Evolutionary conservation across 1,140 invertebrate species (phyloP).

Genomic region (Yoshiicerus persimilis): DNA sequence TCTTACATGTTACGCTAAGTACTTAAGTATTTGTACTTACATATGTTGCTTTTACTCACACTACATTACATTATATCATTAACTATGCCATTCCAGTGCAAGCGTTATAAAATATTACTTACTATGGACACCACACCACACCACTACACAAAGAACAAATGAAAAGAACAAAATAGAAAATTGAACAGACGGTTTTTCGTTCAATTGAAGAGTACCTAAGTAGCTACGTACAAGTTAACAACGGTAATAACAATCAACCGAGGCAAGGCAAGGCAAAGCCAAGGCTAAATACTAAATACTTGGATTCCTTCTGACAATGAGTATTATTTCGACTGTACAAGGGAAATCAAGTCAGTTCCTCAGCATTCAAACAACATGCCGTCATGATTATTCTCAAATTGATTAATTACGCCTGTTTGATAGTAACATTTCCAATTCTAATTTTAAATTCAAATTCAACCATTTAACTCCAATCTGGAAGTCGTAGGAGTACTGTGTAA

Average conservation of each 20-base stretch:
- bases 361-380: neutral
- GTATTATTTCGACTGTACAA: neutral
- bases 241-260: neutral
- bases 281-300: neutral
- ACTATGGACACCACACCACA: no score
- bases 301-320: neutral
- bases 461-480: slow-evolving; percentile 3
- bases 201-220: neutral
- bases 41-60: neutral
- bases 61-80: neutral
- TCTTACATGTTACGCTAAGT: neutral
- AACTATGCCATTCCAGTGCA: neutral
- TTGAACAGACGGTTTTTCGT: neutral
- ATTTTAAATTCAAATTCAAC: slow-evolving; percentile 9
- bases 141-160: no score
- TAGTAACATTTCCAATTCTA: slow-evolving; percentile 1
- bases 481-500: neutral
- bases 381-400: slow-evolving; percentile 14
- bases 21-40: neutral
- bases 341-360: neutral
- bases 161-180: neutral
- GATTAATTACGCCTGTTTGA: slow-evolving; percentile 5
- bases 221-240: neutral
- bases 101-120: neutral
- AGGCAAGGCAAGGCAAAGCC: neutral